These are phyloP conservation scores for Zosterops japonicus DNA, from an alignment of 2,113 vertebrate species.

Conservation along the genomic window DNA sequence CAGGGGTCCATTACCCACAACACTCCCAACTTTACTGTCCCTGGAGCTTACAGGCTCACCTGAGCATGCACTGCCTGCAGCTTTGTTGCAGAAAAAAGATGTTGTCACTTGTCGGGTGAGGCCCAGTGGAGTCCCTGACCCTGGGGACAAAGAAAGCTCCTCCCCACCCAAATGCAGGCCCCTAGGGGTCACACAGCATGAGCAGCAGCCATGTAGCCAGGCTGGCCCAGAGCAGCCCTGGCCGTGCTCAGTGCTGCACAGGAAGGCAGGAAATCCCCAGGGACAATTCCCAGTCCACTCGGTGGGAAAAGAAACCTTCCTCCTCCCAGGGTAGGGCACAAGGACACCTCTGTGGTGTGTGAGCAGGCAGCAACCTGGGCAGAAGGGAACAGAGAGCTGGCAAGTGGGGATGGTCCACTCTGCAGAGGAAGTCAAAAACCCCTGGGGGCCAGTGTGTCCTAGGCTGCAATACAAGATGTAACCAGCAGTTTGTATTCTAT, in stretches of 20 bases:
- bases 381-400: not conserved
- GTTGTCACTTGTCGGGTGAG: not conserved
- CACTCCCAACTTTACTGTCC: not conserved
- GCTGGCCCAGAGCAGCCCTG: not conserved
- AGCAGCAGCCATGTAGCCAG: not conserved
- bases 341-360: not conserved
- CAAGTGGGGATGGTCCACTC: not conserved
- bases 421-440: not conserved
- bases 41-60: not conserved
- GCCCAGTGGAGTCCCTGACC: not conserved
- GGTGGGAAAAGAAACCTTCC: not conserved
- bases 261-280: not conserved
- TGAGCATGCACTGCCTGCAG: not conserved
- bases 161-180: rapidly evolving
- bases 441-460: not conserved
- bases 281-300: not conserved
- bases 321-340: not conserved
- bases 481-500: not conserved
- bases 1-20: not conserved
- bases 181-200: rapidly evolving
- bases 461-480: not conserved
- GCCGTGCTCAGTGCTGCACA: not conserved
- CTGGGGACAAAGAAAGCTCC: not conserved
- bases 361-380: not conserved
- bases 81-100: not conserved